These are phyloP conservation scores for Gnathonemus echidnorhynchus DNA, from an alignment of 2,113 vertebrate species.

Conservation along the genomic window DNA sequence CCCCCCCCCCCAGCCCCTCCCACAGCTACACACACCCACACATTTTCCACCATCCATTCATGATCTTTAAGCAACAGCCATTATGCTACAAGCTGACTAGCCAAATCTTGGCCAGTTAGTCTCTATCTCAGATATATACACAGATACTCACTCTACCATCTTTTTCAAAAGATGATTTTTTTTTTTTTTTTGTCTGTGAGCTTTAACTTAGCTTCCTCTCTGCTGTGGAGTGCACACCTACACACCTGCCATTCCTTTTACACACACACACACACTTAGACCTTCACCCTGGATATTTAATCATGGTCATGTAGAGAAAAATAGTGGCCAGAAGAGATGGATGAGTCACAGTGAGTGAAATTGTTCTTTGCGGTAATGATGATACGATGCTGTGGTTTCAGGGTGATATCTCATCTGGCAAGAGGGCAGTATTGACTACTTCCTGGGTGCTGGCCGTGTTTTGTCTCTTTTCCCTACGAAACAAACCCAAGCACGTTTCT, in stretches of 20 bases:
- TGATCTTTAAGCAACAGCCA: conserved; percentile 5
- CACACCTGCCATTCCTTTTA: neutral
- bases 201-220: neutral
- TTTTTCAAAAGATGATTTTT: neutral
- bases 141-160: conserved; percentile 18
- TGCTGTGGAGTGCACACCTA: neutral
- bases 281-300: neutral
- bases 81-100: neutral
- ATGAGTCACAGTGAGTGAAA: conserved; percentile 17
- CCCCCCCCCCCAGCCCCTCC: neutral
- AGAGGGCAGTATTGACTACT: conserved; percentile 9
- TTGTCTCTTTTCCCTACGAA: conserved; percentile 2
- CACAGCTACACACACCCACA: conserved; percentile 6
- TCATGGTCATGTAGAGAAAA: conserved; percentile 12
- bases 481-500: neutral
- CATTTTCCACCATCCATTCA: neutral
- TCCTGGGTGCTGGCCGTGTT: neutral
- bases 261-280: neutral
- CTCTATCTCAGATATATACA: conserved; percentile 25
- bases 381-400: conserved; percentile 10
- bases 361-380: conserved; percentile 20
- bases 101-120: neutral
- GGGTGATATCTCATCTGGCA: conserved; percentile 13
- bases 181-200: neutral
- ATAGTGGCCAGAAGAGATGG: conserved; percentile 4